Evolutionary conservation across 1,140 invertebrate species (phyloP), one percentile per base, ranked within the genome.

Genomic region (Alviniconcha marisindica): DNA sequence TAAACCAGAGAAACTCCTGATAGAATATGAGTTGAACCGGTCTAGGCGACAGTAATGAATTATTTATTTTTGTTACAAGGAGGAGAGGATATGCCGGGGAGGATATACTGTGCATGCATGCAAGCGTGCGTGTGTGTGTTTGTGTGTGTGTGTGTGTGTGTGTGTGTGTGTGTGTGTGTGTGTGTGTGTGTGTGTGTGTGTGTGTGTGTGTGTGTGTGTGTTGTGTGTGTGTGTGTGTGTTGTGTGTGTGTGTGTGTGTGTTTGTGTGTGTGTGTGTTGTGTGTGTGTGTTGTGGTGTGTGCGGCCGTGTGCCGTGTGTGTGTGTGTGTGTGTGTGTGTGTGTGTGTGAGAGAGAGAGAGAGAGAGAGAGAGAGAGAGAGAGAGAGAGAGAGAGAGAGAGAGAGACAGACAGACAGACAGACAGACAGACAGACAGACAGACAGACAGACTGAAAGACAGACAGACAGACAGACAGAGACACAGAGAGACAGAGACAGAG

Each of bases 281-380:
- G 56, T 60, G 56, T 60, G 56, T 60, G 56, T 60, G 56, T 60
- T 60, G 14, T 60, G 14, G 7, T 15, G n/a, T 14, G 14, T 18
- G 44, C n/a, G 44, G 44, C 18, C 44, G 44, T 48, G 44, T 5
- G 5, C 7, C 18, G 18, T 48, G 44, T 48, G 44, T 18, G 44
- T 48, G 44, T 48, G 44, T 60, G 10, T 60, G 56, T 60, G 10
- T 24, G 56, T 60, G 56, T 60, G 56, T 60, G 56, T 60, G 56
- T 60, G 56, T 60, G 56, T 60, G n/a, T 60, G 15, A 60, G 56
- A 60, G 56, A 60, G 56, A 60, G 56, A 60, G 56, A 60, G 10
- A 60, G 56, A 60, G 56, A 60, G 56, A 60, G 56, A 60, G 56
- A 60, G 56, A 60, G 56, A 60, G 56, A 60, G 56, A 60, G 56